Base-by-base conservation (phyloP, 2,797 vertebrate species). In the Bryconaethiops microstoma region DNA sequence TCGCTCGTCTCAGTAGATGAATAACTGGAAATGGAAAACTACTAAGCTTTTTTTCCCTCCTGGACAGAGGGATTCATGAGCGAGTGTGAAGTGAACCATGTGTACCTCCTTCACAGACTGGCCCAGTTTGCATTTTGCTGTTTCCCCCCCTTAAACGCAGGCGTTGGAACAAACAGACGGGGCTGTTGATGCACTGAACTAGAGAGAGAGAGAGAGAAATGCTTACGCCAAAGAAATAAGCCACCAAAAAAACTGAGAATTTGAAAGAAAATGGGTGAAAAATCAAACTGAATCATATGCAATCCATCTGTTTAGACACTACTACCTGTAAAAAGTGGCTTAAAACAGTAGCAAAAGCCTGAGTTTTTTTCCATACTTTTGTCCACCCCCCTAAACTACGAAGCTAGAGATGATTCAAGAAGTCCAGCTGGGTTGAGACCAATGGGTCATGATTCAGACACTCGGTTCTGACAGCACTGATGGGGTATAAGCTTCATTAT, bases 131-230 rank as follows among this genome's bases (percentile, higher is more conserved):
- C 90, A 84, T 90, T 69, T 89, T 87, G 79, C n/a, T 81, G 71
- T 82, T 76, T 77, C 74, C 50, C 21, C 88, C 63, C 59, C 2
- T 57, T 90, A 89, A 93, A 94, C 90, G 91, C 92, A 91, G 93
- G 93, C 91, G 90, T 94, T 93, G 91, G 88, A 94, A 93, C 88
- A 91, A 90, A 93, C 89, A 91, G 82, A 86, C 84, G 75, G 93
- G 92, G 90, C 86, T 90, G 83, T 91, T 92, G 90, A 74, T 82
- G 83, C 81, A 86, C 85, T 86, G 83, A 93, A 91, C 89, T 90
- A 67, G 42, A 25, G 9, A 29, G 29, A 29, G 29, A 29, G 29
- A 29, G 29, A 29, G 29, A 29, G 70, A 55, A 14, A 23, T 19
- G 42, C 13, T 19, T 72, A 10, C 73, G 25, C 78, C 80, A 84